Evolutionary conservation across 2,888 invertebrate genomes (phyloP), one percentile per base, ranked within the genome.

Genomic region (Ferrisia virgata): DNA sequence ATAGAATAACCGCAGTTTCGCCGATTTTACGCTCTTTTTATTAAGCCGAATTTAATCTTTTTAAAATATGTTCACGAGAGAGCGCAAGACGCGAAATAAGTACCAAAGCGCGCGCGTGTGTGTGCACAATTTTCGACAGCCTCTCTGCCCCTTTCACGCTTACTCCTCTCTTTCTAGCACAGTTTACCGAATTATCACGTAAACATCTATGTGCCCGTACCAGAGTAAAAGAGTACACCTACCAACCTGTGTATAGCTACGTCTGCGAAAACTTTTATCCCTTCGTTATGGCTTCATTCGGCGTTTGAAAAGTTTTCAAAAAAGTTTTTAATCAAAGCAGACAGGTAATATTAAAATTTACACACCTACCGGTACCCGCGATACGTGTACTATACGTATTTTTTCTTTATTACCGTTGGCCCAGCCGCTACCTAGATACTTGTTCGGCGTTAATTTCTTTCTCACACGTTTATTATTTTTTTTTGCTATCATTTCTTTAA

Each of bases 1-100:
- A 72, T 33, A n/a, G 72, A 72, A 33, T 72, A 72, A 72, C 69
- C 69, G 69, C 69, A 72, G 25, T 72, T 72, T 72, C 72, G 72
- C 33, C 15, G 72, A 72, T 72, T 72, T 72, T 72, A 72, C 72
- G 72, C 31, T n/a, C 72, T 72, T 72, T 72, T 72, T 72, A 72
- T 72, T 72, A 72, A 72, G 33, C 33, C n/a, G 33, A 72, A 33
- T 72, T 72, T 31, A 33, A 72, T 72, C 33, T 72, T 33, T 64
- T 64, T 28, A 25, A 64, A 22, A 22, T 64, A 64, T 28, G 25
- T 22, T 4, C 22, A 53, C 22, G 53, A 11, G 58, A 64, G 58
- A 25, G 28, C 58, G 25, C 2, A 64, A 9, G 5, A 11, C 25
- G 6, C 39, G 39, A 39, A 39, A n/a, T n/a, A n/a, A 47, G 43